A percentile compares a stretch with the other conserved stretches of the same genome.
phyloP scores from a whole-genome alignment of 2,888 invertebrate genomes.

The Toxonevra muliebris region DNA sequence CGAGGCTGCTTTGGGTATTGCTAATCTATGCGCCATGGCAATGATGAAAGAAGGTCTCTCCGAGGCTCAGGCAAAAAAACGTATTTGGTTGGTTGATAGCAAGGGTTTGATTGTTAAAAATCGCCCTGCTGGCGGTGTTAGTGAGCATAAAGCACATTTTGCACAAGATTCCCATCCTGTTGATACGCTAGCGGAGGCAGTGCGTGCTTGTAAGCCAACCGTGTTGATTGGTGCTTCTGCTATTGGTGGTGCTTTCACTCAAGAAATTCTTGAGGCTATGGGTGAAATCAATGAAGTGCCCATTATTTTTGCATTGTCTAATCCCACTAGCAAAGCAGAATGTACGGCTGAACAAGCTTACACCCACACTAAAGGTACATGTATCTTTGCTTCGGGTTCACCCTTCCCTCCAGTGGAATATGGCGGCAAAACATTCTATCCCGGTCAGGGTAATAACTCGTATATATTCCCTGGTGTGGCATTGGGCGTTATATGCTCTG shows the following conservation, averaged over 20 bases:
- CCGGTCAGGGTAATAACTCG: conserved; percentile 98
- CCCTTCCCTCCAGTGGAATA: conserved; percentile 89
- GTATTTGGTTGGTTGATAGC: conserved; percentile 96
- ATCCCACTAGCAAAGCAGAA: conserved; percentile 98
- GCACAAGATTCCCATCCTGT: conserved; percentile 82
- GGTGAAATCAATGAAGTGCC: conserved; percentile 83
- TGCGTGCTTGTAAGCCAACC: conserved; percentile 82
- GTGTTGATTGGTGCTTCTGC: conserved; percentile 96
- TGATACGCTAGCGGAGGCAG: conserved; percentile 81
- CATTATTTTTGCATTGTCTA: conserved; percentile 96
- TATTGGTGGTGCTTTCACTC: conserved; percentile 91
- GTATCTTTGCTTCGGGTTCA: conserved; percentile 95
- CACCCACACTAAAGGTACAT: conserved; percentile 85
- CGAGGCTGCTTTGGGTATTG: conserved; percentile 96
- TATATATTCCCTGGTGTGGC: conserved; percentile 98
- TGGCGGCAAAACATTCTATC: conserved; percentile 81
- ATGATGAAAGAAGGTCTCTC: conserved; percentile 87
- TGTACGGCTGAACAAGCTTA: conserved; percentile 99
- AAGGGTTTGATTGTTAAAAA: conserved; percentile 91
- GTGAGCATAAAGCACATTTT: conserved; percentile 82
- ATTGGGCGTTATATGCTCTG: conserved; percentile 87
- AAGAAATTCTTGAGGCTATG: conserved; percentile 87
- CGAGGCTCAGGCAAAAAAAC: conserved; percentile 77
- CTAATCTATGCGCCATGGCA: conserved; percentile 89
- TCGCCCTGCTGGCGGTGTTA: conserved; percentile 82